These are phyloP conservation scores for Agrilus planipennis DNA, from an alignment of 1,140 invertebrate genomes.

Conservation along the genomic window DNA sequence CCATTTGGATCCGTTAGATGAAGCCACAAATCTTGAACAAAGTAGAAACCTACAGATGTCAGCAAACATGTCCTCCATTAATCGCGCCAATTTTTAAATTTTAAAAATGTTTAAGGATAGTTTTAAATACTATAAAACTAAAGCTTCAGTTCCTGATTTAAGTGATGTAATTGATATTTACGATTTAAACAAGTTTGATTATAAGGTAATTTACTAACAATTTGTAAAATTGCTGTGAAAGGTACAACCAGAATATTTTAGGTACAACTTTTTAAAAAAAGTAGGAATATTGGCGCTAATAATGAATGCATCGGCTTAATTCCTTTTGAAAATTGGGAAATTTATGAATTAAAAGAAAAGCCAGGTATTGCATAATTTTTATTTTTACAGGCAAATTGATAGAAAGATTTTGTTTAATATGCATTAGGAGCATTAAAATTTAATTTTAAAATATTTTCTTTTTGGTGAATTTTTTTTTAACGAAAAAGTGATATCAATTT, in stretches of 20 bases:
- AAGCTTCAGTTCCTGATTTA: slow-evolving; percentile 36
- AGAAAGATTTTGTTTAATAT: too few relatives aligned
- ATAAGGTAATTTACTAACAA: neutral
- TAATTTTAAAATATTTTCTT: too few relatives aligned
- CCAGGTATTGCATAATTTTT: slow-evolving; percentile 44
- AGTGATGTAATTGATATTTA: slow-evolving; percentile 40
- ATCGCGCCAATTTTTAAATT: slow-evolving; percentile 4
- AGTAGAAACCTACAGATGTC: neutral
- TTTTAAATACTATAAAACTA: slow-evolving; percentile 50
- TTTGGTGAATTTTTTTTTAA: too few relatives aligned
- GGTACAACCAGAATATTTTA: neutral
- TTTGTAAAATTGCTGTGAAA: slow-evolving; percentile 1
- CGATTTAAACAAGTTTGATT: slow-evolving; percentile 1
- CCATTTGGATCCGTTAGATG: neutral
- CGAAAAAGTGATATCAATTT: too few relatives aligned
- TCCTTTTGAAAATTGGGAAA: slow-evolving; percentile 41
- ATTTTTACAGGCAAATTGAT: too few relatives aligned
- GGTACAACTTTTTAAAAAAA: slow-evolving; percentile 15
- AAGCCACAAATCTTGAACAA: neutral
- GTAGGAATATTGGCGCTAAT: slow-evolving; percentile 2
- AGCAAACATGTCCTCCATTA: neutral
- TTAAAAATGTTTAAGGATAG: too few relatives aligned
- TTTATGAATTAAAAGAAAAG: slow-evolving; percentile 41
- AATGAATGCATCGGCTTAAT: slow-evolving; percentile 36
- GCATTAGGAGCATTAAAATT: too few relatives aligned